Evolutionary conservation across 1,140 invertebrate species (phyloP), one percentile per base, ranked within the genome.

Genomic region (Calycopis cecrops): DNA sequence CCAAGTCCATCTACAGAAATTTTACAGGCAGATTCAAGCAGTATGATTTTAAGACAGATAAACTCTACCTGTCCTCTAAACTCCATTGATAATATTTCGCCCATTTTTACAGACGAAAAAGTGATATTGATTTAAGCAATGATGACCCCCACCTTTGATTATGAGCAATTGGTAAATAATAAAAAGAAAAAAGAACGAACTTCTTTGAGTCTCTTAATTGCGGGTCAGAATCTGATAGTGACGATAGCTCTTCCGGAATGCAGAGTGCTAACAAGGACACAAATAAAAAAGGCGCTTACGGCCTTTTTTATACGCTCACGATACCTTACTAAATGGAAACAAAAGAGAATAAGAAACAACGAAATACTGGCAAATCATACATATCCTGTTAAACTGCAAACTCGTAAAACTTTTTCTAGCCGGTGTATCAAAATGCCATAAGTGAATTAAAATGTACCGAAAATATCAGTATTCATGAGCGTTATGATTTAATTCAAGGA

Each of bases 391-490:
- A n/a, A n/a, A n/a, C n/a, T n/a, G n/a, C 28, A 33, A 49, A 49
- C 10, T 33, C 48, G n/a, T 49, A 49, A 34, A 49, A 49, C 48
- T 34, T 14, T 28, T 34, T 18, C 48, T n/a, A 49, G 21, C 12
- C 28, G 28, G 28, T 49, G 28, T 33, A 34, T 34, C 28, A 49
- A 49, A 33, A 49, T 37, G 35, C 35, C 35, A 9, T 51, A 51
- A 51, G 34, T 51, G 49, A 17, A 35, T 38, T 51, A 16, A 51
- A 51, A 38, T 51, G 49, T 35, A 51, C 49, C 10, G 34, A 37
- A 35, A 51, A 37, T 35, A 18, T 51, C 12, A 37, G 14, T 14
- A 38, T 21, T 37, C 9, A 37, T 18, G 34, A 37, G 12, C 12
- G 49, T 17, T 37, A 51, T 51, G 16, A 37, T 38, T 35, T 51